phyloP scores from a whole-genome alignment of 2,113 vertebrate species.

The Junco hyemalis region DNA sequence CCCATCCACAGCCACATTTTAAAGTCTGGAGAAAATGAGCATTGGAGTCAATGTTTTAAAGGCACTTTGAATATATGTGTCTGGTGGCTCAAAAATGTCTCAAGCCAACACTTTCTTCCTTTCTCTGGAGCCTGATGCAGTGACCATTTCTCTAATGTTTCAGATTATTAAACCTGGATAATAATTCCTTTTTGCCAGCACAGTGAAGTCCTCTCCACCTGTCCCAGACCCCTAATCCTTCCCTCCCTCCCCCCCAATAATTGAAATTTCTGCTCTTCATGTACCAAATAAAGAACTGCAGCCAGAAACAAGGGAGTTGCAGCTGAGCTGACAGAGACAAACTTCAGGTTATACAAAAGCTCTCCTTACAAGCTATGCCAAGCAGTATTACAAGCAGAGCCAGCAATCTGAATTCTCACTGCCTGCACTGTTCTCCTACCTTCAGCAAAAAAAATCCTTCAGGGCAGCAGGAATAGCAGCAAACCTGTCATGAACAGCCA shows the following conservation, averaged over 20 bases:
- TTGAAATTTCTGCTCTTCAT: neutral
- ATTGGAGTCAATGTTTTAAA: neutral
- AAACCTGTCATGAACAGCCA: conserved; percentile 60
- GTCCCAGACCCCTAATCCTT: neutral
- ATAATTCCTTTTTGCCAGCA: neutral
- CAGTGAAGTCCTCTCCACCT: neutral
- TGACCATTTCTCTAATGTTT: neutral
- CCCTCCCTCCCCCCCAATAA: fast-evolving
- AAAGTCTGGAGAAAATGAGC: neutral
- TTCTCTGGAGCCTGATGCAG: neutral
- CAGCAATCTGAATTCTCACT: conserved; percentile 43
- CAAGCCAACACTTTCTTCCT: neutral
- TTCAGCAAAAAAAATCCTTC: conserved; percentile 59
- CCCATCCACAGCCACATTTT: neutral
- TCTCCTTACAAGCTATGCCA: neutral
- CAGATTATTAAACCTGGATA: neutral
- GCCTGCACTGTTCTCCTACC: conserved; percentile 23
- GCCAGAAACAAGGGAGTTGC: neutral
- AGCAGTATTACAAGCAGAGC: conserved; percentile 28
- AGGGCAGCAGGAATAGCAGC: conserved; percentile 56
- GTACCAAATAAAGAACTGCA: neutral
- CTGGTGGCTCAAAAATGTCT: neutral
- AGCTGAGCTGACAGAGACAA: conserved; percentile 41
- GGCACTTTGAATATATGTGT: neutral
- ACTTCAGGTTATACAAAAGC: conserved; percentile 24